Evolutionary conservation across 2,113 vertebrate species (phyloP).

Genomic region (Tauraco erythrolophus): DNA sequence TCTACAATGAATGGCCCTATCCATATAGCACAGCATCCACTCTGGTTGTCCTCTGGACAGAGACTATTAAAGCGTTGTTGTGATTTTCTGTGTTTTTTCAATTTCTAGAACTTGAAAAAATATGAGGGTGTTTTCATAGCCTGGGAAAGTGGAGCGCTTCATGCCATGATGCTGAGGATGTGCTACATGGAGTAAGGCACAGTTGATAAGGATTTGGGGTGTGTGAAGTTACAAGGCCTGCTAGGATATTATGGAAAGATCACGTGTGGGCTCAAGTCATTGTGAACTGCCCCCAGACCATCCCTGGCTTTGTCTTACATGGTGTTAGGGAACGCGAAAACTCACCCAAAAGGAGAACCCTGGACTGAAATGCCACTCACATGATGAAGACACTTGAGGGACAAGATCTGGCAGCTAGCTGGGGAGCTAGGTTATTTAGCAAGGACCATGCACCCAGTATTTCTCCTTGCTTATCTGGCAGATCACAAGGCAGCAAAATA

Average conservation of each 20-base stretch:
- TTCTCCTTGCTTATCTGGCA: background rate
- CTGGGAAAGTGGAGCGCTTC: background rate
- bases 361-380: background rate
- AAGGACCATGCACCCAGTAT: background rate
- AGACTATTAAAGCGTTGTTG: background rate
- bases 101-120: background rate
- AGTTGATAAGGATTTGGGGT: background rate
- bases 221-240: accelerated
- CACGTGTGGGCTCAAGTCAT: background rate
- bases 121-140: background rate
- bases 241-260: background rate
- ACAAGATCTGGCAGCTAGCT: background rate
- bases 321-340: background rate
- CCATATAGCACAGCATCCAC: background rate
- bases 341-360: background rate
- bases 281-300: background rate
- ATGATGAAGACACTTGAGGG: accelerated
- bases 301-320: background rate
- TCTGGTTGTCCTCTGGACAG: background rate
- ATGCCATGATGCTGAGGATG: background rate
- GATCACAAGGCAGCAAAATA: background rate
- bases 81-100: background rate
- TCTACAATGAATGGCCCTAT: background rate
- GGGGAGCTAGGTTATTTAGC: background rate
- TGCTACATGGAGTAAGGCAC: background rate